phyloP scores from a whole-genome alignment of 1,140 invertebrate genomes.

The Drosophila bocqueti region DNA sequence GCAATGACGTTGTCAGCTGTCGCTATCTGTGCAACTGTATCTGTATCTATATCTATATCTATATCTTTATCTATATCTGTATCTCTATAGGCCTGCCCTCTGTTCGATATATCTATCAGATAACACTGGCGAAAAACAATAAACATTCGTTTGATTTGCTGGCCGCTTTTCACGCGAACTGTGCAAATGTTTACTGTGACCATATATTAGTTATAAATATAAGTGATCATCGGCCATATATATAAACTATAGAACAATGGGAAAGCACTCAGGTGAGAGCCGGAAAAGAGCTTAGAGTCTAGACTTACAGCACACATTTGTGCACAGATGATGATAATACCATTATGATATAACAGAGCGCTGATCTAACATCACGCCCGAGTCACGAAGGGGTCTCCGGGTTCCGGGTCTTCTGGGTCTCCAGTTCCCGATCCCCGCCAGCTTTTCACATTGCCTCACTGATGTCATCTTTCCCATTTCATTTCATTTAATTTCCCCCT shows the following conservation, averaged over 20 bases:
- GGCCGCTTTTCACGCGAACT: constrained; percentile 36
- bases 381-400: constrained; percentile 25
- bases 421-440: not conserved
- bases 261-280: constrained; percentile 10
- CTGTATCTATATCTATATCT: not conserved
- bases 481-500: constrained; percentile 37
- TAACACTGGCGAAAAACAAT: constrained; percentile 21
- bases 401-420: constrained; percentile 1
- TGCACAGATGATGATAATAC: not conserved
- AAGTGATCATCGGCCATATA: constrained; percentile 8
- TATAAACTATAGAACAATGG: constrained; percentile 21
- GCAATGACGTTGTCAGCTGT: constrained; percentile 57
- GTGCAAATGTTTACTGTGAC: constrained; percentile 14
- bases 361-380: constrained; percentile 16
- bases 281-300: not conserved
- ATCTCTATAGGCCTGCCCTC: constrained; percentile 21
- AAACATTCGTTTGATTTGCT: constrained; percentile 45
- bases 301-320: constrained; percentile 7
- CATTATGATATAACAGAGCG: constrained; percentile 28
- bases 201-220: constrained; percentile 22
- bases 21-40: constrained; percentile 5
- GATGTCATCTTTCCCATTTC: constrained; percentile 52
- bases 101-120: constrained; percentile 47
- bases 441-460: constrained; percentile 19
- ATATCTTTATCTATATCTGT: not conserved